A percentile compares a stretch with the other conserved stretches of the same genome.
Evolutionary conservation across 2,113 vertebrate genomes (phyloP).

Genomic region (Pseudorectes ferrugineus): DNA sequence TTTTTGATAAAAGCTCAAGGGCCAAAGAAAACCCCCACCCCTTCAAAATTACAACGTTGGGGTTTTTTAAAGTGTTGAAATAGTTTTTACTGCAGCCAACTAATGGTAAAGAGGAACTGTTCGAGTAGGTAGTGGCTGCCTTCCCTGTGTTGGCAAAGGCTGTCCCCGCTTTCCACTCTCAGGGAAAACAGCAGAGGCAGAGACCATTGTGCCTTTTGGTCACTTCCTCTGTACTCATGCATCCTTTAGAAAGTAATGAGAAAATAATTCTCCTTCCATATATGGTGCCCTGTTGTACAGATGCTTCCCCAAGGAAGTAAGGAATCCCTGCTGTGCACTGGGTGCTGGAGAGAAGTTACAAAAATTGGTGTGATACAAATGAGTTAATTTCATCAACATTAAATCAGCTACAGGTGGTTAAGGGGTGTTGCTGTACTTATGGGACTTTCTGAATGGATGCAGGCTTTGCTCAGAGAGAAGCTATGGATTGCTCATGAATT

Average conservation of each 20-base stretch:
- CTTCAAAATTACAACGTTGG: neutral
- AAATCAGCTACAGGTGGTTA: neutral
- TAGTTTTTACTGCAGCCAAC: neutral
- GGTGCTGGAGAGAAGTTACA: neutral
- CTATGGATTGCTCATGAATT: neutral
- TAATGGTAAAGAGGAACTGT: neutral
- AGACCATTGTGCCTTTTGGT: neutral
- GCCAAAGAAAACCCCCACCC: neutral
- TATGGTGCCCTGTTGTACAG: neutral
- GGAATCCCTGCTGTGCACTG: neutral
- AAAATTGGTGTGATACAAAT: neutral
- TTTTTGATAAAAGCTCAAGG: neutral
- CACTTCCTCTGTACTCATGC: neutral
- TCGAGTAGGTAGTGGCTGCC: neutral
- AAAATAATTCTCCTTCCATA: neutral
- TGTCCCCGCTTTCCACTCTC: neutral
- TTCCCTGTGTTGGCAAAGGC: neutral
- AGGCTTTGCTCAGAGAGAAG: neutral
- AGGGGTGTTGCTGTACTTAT: neutral
- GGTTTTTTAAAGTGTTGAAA: neutral
- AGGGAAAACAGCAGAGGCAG: neutral
- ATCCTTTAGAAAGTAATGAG: neutral
- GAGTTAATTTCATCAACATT: accelerated
- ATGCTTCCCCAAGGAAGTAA: neutral
- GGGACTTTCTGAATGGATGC: neutral